Percentiles rank a stretch among this genome's conserved stretches.
These are phyloP conservation scores for Urocitellus parryii DNA, from an alignment of 2,113 vertebrate genomes.

Conservation along the genomic window DNA sequence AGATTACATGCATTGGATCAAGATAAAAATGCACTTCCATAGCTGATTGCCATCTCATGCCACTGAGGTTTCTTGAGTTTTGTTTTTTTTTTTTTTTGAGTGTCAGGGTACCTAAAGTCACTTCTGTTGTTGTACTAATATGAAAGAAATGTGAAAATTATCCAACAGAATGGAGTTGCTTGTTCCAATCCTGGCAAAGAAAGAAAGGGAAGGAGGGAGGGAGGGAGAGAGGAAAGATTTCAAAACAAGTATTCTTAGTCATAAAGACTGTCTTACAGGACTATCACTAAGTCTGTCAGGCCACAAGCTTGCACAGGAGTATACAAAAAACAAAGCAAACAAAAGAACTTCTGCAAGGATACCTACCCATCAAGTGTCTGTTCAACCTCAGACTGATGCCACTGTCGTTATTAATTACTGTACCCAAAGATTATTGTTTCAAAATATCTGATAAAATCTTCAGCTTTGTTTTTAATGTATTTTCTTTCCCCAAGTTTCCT, in stretches of 20 bases:
- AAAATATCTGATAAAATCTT: no score
- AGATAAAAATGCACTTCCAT: background rate
- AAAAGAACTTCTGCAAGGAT: background rate
- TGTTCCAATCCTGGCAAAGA: no score
- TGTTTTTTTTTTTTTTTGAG: background rate
- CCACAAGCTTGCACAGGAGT: no score
- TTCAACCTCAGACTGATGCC: background rate
- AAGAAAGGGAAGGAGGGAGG: background rate
- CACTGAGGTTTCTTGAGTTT: background rate
- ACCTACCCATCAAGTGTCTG: background rate
- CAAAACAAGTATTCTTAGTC: background rate
- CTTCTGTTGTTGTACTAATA: background rate
- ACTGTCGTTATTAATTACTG: background rate
- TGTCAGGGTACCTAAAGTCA: background rate
- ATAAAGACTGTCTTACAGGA: background rate
- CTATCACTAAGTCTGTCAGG: background rate
- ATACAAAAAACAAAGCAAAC: background rate
- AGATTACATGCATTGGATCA: background rate
- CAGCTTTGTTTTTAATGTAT: no score
- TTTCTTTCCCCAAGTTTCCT: background rate
- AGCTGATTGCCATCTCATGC: background rate
- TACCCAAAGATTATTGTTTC: background rate
- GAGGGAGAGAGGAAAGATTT: background rate
- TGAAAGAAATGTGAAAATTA: background rate
- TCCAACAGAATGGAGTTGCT: background rate